Evolutionary conservation across 2,888 invertebrate species (phyloP), one percentile per base, ranked within the genome.

Genomic region (Ormyrus pomaceus): DNA sequence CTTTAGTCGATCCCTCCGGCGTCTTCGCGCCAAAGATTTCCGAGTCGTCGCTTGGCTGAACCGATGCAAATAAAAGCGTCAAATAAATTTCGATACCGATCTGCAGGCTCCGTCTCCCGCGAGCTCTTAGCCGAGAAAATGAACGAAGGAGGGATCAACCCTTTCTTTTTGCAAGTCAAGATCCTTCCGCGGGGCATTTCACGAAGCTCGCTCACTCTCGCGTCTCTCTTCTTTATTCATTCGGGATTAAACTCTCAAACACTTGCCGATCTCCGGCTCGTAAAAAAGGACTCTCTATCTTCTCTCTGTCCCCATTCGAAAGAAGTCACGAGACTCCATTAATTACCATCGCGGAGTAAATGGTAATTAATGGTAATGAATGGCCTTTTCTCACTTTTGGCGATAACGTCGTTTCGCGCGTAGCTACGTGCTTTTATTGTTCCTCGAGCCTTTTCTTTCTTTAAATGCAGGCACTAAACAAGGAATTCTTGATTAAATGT

Each of bases 21-120:
- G 59, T 10, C 80, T 64, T 82, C 66, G 81, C 83, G 79, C 82
- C 83, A 62, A 83, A 84, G 83, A 76, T 83, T 84, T 84, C 83
- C 79, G 76, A 83, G 83, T 83, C 84, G 84, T 83, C 83, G 84
- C 83, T 75, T 65, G 53, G 84, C 82, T 82, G 84, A 86, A 84
- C 86, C 85, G 83, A 88, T 87, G 87, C 86, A 88, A 89, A 88
- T 90, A 87, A 89, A 89, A 87, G 85, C 85, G 87, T 88, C 87
- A 86, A 89, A 90, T 88, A 88, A 89, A 90, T 88, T 86, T 89
- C 86, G 88, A 90, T 89, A 89, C 88, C 86, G 88, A 90, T 89
- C 87, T 88, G 83, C 83, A 65, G 51, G 5, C 50, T 50, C 55
- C 50, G 3, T 48, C 53, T 58, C 53, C 11, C 50, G 11, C 78